These are phyloP conservation scores for Brachyopa scutellaris DNA, from an alignment of 2,888 invertebrate species.

Conservation along the genomic window DNA sequence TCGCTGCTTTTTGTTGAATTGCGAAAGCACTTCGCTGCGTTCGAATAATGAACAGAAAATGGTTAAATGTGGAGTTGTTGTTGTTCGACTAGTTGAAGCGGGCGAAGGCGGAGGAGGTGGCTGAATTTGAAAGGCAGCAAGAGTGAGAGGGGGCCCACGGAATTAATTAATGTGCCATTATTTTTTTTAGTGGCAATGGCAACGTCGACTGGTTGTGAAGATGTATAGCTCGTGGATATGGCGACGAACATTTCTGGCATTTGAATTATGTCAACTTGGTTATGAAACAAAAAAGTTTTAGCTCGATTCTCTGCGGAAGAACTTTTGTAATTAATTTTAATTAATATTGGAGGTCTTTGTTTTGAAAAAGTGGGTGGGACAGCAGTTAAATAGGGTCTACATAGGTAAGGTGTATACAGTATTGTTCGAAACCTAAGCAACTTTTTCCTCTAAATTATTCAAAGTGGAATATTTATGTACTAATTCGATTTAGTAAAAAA, in stretches of 20 bases:
- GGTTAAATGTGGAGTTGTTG: slow-evolving; percentile 35
- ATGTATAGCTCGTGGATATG: slow-evolving; percentile 46
- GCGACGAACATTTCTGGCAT: slow-evolving; percentile 27
- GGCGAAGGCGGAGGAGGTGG: not conserved
- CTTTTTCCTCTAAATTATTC: no score
- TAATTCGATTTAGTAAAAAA: no score
- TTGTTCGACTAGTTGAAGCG: not conserved
- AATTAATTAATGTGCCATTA: slow-evolving; percentile 70
- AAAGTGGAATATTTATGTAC: no score
- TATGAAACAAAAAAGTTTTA: slow-evolving; percentile 56
- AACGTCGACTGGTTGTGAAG: slow-evolving; percentile 34
- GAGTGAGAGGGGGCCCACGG: slow-evolving; percentile 21
- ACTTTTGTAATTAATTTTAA: slow-evolving; percentile 66
- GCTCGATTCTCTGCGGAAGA: slow-evolving; percentile 26
- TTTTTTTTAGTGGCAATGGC: slow-evolving; percentile 24
- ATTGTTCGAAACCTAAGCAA: no score
- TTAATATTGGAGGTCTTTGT: slow-evolving; percentile 45
- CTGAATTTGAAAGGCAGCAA: slow-evolving; percentile 13
- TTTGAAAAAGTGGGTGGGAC: slow-evolving; percentile 2
- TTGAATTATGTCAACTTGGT: slow-evolving; percentile 48
- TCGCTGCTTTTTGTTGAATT: slow-evolving; percentile 49
- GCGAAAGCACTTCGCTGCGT: slow-evolving; percentile 65
- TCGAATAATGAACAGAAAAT: slow-evolving; percentile 66
- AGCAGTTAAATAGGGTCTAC: no score
- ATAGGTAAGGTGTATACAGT: no score